phyloP scores from a whole-genome alignment of 2,888 invertebrate species.

The Synergus japonicus region DNA sequence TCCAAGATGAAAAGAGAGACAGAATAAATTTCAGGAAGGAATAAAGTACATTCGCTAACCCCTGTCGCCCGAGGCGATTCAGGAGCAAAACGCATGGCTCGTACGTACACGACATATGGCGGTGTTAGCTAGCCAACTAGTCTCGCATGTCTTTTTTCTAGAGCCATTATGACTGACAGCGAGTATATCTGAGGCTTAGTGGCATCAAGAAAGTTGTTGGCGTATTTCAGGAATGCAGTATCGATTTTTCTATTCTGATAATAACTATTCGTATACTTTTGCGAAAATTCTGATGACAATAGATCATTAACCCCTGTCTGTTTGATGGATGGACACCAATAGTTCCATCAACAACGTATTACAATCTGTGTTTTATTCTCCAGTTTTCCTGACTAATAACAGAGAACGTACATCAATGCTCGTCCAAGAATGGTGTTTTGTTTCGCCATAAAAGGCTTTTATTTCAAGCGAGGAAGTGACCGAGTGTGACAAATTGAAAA shows the following conservation, averaged over 20 bases:
- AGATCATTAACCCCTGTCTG: background rate
- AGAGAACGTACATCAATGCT: background rate
- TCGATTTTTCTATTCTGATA: constrained; percentile 15
- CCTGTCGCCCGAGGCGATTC: constrained; percentile 68
- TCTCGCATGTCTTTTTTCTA: constrained; percentile 60
- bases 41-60: constrained; percentile 42
- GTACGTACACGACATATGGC: constrained; percentile 68
- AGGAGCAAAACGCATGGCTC: constrained; percentile 60
- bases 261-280: constrained; percentile 15
- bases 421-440: background rate
- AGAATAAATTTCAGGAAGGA: constrained; percentile 24
- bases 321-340: background rate
- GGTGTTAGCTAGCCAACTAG: constrained; percentile 60
- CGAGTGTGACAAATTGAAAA: constrained; percentile 19
- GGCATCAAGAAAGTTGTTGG: constrained; percentile 34
- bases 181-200: constrained; percentile 27
- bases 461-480: constrained; percentile 8
- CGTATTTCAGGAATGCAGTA: constrained; percentile 36
- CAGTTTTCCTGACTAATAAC: background rate
- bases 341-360: background rate
- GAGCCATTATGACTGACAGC: constrained; percentile 53
- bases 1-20: background rate
- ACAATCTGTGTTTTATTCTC: background rate
- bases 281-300: background rate
- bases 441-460: background rate